phyloP scores from a whole-genome alignment of 2,888 invertebrate species.

The Cancer borealis region DNA sequence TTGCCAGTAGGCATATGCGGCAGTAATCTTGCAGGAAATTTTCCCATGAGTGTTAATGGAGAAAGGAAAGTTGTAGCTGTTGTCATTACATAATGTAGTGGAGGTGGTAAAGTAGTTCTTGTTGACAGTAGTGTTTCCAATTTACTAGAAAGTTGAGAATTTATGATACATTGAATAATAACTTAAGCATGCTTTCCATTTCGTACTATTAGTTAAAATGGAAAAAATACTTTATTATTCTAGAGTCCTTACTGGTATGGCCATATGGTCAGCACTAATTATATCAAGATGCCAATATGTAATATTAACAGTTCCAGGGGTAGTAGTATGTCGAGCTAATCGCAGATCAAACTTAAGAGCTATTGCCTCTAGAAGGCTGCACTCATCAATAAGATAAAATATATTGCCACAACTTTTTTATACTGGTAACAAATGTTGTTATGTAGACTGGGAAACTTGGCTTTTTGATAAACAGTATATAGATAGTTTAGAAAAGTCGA shows the following conservation, averaged over 20 bases:
- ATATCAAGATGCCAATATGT: background rate
- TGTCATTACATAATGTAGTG: constrained; percentile 5
- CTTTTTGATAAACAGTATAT: constrained; percentile 44
- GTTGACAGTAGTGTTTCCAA: constrained; percentile 24
- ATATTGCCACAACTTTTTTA: constrained; percentile 32
- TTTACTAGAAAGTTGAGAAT: background rate
- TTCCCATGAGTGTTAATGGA: background rate
- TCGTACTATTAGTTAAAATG: background rate
- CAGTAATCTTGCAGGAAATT: background rate
- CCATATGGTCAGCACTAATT: constrained; percentile 58
- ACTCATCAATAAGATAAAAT: background rate
- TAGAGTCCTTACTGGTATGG: constrained; percentile 49
- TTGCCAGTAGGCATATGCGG: background rate
- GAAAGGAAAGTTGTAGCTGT: constrained; percentile 3
- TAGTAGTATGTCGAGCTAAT: background rate
- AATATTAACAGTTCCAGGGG: background rate
- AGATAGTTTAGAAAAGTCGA: constrained; percentile 41
- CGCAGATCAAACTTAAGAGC: background rate
- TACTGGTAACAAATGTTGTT: constrained; percentile 40
- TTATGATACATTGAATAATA: constrained; percentile 39
- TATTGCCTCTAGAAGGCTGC: background rate
- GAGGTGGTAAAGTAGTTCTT: constrained; percentile 1
- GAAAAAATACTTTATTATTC: constrained; percentile 16
- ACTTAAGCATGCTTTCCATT: constrained; percentile 33
- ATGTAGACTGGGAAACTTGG: constrained; percentile 52